Conservation (phyloP, 2,113 vertebrate species). For the Osmerus eperlanus region DNA sequence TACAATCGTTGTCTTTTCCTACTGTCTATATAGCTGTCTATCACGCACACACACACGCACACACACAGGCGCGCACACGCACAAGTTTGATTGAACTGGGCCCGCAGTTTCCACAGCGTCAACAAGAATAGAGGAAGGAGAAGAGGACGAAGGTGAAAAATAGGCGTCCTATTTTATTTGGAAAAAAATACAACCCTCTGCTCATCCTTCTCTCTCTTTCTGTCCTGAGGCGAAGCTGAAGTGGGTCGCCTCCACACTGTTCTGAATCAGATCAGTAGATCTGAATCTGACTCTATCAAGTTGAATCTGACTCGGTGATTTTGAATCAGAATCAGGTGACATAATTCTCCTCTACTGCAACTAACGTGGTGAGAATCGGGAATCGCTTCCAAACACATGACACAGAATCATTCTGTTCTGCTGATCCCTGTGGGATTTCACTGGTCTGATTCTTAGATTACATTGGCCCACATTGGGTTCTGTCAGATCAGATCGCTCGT, state of each 20-base stretch:
- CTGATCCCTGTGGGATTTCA: too few species aligned
- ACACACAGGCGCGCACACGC: constrained; percentile 20
- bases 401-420: too few species aligned
- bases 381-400: neutral
- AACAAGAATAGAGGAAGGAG: constrained; percentile 46
- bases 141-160: constrained; percentile 53
- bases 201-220: constrained; percentile 19
- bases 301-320: neutral
- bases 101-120: constrained; percentile 50
- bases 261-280: constrained; percentile 20
- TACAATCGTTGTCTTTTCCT: neutral
- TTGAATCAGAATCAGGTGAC: constrained; percentile 26
- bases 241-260: constrained; percentile 44
- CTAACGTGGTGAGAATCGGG: neutral
- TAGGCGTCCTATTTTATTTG: constrained; percentile 61
- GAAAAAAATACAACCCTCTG: constrained; percentile 38
- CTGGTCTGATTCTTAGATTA: too few species aligned
- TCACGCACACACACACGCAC: constrained; percentile 19
- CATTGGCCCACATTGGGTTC: too few species aligned
- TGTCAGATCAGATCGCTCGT: too few species aligned
- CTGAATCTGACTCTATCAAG: constrained; percentile 32
- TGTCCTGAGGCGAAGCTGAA: constrained; percentile 49
- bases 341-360: constrained; percentile 4
- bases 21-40: too few species aligned
- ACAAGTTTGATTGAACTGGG: constrained; percentile 21